phyloP scores from a whole-genome alignment of 2,888 invertebrate genomes.

The Byasa hedistus region DNA sequence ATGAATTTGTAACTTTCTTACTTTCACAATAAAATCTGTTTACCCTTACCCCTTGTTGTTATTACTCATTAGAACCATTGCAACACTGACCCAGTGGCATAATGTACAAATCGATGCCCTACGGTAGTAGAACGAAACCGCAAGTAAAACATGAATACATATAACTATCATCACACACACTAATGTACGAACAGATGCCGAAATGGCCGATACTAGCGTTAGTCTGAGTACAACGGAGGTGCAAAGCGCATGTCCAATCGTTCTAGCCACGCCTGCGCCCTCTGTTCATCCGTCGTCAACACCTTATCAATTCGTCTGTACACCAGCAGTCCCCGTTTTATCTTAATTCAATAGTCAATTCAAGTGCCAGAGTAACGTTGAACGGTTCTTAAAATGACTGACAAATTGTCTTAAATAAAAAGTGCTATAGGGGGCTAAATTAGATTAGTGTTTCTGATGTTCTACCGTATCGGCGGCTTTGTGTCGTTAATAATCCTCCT shows the following conservation, averaged over 20 bases:
- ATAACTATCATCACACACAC: constrained; percentile 34
- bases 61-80: constrained; percentile 35
- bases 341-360: constrained; percentile 30
- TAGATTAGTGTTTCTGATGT: constrained; percentile 69
- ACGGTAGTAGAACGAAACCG: constrained; percentile 24
- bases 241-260: constrained; percentile 60
- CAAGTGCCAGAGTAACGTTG: not conserved
- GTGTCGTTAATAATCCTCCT: constrained; percentile 61
- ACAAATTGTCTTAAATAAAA: constrained; percentile 38
- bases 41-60: constrained; percentile 43
- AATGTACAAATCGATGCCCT: constrained; percentile 58
- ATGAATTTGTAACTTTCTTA: constrained; percentile 72
- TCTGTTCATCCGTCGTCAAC: constrained; percentile 31
- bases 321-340: constrained; percentile 33
- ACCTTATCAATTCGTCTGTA: constrained; percentile 50
- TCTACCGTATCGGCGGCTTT: constrained; percentile 58
- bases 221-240: constrained; percentile 48
- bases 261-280: constrained; percentile 55
- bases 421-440: constrained; percentile 43
- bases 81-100: constrained; percentile 61
- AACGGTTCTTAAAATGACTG: constrained; percentile 31
- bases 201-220: constrained; percentile 34
- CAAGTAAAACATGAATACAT: constrained; percentile 32
- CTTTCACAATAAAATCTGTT: constrained; percentile 70
- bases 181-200: constrained; percentile 26